These are phyloP conservation scores for Rhinoderma darwinii DNA, from an alignment of 2,113 vertebrate genomes.

Conservation along the genomic window DNA sequence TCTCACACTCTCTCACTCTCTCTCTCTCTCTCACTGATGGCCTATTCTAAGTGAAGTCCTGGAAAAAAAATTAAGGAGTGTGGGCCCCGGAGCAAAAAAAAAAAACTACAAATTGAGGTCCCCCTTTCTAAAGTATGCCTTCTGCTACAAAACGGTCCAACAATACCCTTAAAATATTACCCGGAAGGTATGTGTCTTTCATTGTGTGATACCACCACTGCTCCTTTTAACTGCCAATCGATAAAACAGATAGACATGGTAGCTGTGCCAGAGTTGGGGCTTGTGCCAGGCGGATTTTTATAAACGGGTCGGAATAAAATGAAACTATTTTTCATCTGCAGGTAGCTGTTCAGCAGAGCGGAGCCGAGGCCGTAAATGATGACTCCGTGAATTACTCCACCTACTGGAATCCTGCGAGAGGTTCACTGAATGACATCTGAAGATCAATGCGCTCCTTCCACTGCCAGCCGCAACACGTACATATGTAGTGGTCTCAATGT, in stretches of 20 bases:
- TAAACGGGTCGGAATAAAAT: not conserved
- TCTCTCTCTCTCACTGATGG: no score
- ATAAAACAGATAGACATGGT: not conserved
- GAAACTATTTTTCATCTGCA: constrained; percentile 1
- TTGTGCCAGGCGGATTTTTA: not conserved
- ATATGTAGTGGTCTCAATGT: no score
- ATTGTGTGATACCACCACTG: not conserved
- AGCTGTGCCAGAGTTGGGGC: not conserved
- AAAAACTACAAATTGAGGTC: no score
- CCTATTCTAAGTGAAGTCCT: no score
- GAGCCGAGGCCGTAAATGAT: not conserved
- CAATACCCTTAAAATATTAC: not conserved
- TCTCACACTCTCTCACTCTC: no score
- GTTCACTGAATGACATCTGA: constrained; percentile 11
- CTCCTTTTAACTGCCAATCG: not conserved
- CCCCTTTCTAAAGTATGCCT: no score
- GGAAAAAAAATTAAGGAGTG: no score
- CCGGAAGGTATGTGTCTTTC: not conserved
- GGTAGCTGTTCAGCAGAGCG: not conserved
- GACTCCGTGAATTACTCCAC: constrained; percentile 5
- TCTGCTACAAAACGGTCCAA: no score
- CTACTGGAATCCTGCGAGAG: constrained; percentile 1
- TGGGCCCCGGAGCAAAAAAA: no score
- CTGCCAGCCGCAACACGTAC: no score
- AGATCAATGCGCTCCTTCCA: not conserved